Conservation (phyloP, 2,888 invertebrate species). For the Erebia ligea region DNA sequence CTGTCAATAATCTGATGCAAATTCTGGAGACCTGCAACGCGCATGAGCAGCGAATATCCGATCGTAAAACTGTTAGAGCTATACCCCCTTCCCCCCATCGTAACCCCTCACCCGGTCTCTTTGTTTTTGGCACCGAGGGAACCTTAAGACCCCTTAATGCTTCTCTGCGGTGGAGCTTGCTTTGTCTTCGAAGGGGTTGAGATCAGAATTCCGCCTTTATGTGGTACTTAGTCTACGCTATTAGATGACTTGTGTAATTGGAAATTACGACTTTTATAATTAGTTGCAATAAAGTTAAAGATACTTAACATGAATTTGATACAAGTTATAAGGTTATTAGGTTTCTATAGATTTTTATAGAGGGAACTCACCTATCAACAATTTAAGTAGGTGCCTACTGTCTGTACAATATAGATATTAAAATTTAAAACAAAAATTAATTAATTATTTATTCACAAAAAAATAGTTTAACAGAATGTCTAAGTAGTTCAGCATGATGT, state of each 20-base stretch:
- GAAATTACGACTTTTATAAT: conserved; percentile 29
- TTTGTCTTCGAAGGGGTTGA: conserved; percentile 61
- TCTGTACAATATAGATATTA: no score
- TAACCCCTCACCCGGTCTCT: conserved; percentile 65
- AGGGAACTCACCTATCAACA: not conserved
- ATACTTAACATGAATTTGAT: not conserved
- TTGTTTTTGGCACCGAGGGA: conserved; percentile 76
- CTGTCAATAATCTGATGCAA: conserved; percentile 77
- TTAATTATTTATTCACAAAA: no score
- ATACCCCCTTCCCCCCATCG: conserved; percentile 49
- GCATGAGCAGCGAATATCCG: conserved; percentile 78
- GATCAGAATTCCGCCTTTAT: conserved; percentile 36
- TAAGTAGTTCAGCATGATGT: no score
- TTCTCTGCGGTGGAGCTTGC: conserved; percentile 60
- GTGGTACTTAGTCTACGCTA: conserved; percentile 34
- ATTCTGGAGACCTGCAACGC: conserved; percentile 70
- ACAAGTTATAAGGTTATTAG: not conserved
- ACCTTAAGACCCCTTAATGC: conserved; percentile 79
- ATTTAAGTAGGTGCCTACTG: not conserved
- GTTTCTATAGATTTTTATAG: not conserved
- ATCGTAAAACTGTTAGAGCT: conserved; percentile 80
- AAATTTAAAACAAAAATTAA: no score
- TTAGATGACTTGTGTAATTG: conserved; percentile 40
- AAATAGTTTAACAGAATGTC: no score
- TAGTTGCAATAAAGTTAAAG: conserved; percentile 27